phyloP scores from a whole-genome alignment of 2,797 vertebrate species.

The Enteromius afrohamiltoni region DNA sequence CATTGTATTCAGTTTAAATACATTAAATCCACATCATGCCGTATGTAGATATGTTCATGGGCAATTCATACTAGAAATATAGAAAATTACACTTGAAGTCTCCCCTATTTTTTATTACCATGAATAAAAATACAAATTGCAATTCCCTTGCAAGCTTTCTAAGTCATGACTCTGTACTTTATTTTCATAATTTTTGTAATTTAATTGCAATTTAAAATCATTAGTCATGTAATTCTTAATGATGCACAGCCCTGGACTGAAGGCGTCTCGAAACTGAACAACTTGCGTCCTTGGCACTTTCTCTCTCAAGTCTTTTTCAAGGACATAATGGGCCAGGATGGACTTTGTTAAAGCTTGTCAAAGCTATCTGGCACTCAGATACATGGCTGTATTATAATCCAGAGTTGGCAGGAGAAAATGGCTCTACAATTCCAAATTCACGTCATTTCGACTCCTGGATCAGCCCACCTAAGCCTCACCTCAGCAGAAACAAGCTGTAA shows the following conservation, averaged over 20 bases:
- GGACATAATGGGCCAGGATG: neutral
- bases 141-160: neutral
- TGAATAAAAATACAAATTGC: neutral
- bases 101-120: too few species aligned
- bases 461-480: constrained; percentile 39
- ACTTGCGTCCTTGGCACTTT: neutral
- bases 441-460: constrained; percentile 25
- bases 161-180: neutral
- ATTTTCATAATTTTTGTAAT: neutral
- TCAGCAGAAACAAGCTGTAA: constrained; percentile 23
- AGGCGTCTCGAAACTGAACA: constrained; percentile 29
- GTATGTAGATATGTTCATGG: neutral
- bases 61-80: neutral
- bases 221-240: neutral
- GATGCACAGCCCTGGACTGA: neutral
- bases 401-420: constrained; percentile 15
- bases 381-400: constrained; percentile 40
- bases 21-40: too few species aligned
- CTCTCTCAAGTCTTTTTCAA: constrained; percentile 20
- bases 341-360: constrained; percentile 17
- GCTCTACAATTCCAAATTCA: constrained; percentile 16
- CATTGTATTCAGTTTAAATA: too few species aligned
- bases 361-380: constrained; percentile 15
- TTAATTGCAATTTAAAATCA: neutral
- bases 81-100: neutral